Percentiles rank a stretch among this genome's conserved stretches.
Conservation (phyloP, 2,888 invertebrate species). For the Serripes groenlandicus region DNA sequence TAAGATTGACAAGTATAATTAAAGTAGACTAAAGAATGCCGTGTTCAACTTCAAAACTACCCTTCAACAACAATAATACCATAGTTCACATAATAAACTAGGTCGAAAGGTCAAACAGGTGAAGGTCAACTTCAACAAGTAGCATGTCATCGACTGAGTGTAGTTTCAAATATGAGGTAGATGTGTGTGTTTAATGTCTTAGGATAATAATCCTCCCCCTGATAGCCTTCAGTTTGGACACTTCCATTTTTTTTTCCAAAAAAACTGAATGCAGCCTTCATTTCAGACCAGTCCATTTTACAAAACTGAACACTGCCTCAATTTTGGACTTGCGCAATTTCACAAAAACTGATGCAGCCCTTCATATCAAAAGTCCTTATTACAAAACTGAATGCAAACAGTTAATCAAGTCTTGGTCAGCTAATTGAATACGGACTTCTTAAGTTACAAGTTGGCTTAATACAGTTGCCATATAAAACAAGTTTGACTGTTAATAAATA, state of each 20-base stretch:
- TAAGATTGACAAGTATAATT: too few species aligned
- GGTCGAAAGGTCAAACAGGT: background rate
- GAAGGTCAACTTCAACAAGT: conserved; percentile 18
- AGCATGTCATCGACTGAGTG: conserved; percentile 7
- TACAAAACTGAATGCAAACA: too few species aligned
- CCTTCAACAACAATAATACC: background rate
- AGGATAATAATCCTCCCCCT: background rate
- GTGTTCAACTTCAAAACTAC: background rate
- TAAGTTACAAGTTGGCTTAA: too few species aligned
- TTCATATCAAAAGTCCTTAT: too few species aligned
- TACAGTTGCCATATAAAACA: too few species aligned
- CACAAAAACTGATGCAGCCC: too few species aligned
- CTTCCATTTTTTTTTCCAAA: background rate
- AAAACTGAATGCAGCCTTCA: background rate
- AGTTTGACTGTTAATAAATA: too few species aligned
- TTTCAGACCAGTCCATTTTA: too few species aligned
- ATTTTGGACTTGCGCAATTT: too few species aligned
- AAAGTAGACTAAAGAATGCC: background rate
- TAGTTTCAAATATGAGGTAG: conserved; percentile 33
- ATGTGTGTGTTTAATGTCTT: conserved; percentile 27
- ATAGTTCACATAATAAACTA: background rate
- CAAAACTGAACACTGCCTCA: too few species aligned
- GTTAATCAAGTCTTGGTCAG: too few species aligned
- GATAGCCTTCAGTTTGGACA: background rate
- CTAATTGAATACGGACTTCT: too few species aligned